A percentile compares a stretch with the other conserved stretches of the same genome.
These are phyloP conservation scores for Scolopax bukidnonensis DNA, from an alignment of 2,797 vertebrate species.

Conservation along the genomic window DNA sequence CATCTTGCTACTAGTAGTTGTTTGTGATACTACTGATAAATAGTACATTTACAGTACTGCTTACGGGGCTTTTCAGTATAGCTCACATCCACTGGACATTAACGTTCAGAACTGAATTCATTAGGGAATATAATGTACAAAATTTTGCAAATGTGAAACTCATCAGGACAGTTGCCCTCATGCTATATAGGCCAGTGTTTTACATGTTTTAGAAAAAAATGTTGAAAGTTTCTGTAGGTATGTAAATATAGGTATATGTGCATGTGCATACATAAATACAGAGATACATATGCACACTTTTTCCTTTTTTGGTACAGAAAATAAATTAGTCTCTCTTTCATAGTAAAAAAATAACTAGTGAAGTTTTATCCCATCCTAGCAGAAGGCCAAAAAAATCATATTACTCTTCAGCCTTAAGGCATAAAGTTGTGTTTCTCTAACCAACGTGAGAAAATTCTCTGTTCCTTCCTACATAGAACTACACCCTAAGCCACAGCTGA, in stretches of 20 bases:
- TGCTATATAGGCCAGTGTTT: background rate
- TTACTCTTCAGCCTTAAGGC: slow-evolving; percentile 1
- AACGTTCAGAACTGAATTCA: background rate
- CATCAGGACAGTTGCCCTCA: background rate
- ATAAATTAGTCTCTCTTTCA: background rate
- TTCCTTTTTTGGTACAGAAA: background rate
- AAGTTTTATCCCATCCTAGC: background rate
- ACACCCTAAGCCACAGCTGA: slow-evolving; percentile 39
- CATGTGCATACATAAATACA: background rate
- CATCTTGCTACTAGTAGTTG: background rate
- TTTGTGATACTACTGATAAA: background rate
- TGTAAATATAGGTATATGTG: background rate
- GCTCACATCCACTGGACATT: background rate
- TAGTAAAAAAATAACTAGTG: background rate
- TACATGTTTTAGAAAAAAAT: background rate
- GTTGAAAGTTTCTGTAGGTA: background rate
- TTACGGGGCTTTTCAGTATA: background rate
- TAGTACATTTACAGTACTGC: background rate
- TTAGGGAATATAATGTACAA: background rate
- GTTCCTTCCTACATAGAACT: slow-evolving; percentile 45
- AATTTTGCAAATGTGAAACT: background rate
- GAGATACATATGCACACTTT: background rate
- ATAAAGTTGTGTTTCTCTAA: slow-evolving; percentile 4
- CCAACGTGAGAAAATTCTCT: slow-evolving; percentile 49
- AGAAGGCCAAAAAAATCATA: background rate